Base-by-base conservation (phyloP, 2,113 vertebrate genomes). In the Dissostichus mawsoni region DNA sequence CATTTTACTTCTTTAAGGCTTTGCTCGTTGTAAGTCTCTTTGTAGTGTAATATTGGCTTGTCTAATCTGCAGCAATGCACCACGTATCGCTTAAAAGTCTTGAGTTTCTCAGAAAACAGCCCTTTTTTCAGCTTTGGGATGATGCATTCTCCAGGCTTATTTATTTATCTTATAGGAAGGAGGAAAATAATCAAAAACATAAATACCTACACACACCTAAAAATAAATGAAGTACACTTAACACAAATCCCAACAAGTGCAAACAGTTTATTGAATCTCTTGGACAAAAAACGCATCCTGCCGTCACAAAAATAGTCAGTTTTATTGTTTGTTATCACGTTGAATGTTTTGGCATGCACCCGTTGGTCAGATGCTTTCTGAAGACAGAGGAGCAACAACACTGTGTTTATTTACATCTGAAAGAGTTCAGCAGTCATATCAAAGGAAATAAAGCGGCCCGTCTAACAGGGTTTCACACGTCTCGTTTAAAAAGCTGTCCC, bases 221-320 rank as follows among this genome's bases (percentile, higher is more conserved):
- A 29, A 14, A 63, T 45, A 3, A 66, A 33, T 36, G 3, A 17
- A 50, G 3, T 1, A 67, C 67, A 69, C 29, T 29, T 29, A 29
- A 29, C 25, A 29, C 29, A 29, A 29, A 29, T 4, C 29, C 53
- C 65, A 78, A 80, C 25, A 7, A n/a, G 71, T 76, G 83, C 74
- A 85, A 89, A 80, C 52, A 13, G 73, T 88, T 90, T 88, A 90
- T 80, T 85, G 48, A 82, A 11, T 48, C 16, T 80, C 64, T 0
- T 23, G 18, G 64, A 67, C 0, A 1, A 72, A n/a, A 62, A 75
- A 29, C 0, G 5, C 14, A 20, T 72, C 36, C 51, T n/a, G 0
- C 56, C 75, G 17, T 41, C 47, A 73, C 25, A 77, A 73, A 69
- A 75, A 63, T 13, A 59, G 13, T 50, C 9, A 10, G 16, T 61